Percentiles rank a stretch among this genome's conserved stretches.
These are phyloP conservation scores for Dendroctonus ponderosae DNA, from an alignment of 1,140 invertebrate species.

Conservation along the genomic window DNA sequence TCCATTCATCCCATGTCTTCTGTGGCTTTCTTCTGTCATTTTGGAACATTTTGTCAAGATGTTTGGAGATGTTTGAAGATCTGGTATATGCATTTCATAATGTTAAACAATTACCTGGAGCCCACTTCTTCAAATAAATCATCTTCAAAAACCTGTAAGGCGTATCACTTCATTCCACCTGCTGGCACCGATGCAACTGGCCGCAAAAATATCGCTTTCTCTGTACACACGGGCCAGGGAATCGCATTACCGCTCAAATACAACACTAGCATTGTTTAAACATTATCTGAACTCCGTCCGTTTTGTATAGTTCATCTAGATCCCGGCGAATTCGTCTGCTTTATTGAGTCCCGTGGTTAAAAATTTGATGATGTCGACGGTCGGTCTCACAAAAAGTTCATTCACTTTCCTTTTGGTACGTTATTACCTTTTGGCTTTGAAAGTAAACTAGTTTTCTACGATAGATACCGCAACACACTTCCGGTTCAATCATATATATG, in stretches of 20 bases:
- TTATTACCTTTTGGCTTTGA: conserved; percentile 21
- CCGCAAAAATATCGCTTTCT: conserved; percentile 38
- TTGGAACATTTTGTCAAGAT: conserved; percentile 62
- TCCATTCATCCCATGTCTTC: conserved; percentile 63
- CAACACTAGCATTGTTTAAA: conserved; percentile 35
- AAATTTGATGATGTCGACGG: conserved; percentile 44
- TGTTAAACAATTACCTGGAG: conserved; percentile 31
- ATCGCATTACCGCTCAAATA: conserved; percentile 36
- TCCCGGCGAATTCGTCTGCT: conserved; percentile 18
- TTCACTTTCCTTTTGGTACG: conserved; percentile 38
- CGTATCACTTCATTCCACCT: conserved; percentile 45
- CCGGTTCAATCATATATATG: no score
- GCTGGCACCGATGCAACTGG: conserved; percentile 43
- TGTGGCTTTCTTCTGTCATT: conserved; percentile 65
- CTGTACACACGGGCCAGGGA: conserved; percentile 30
- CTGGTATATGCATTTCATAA: conserved; percentile 49
- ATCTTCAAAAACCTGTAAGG: conserved; percentile 37
- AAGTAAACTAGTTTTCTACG: neutral
- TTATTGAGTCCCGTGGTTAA: conserved; percentile 35
- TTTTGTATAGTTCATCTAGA: conserved; percentile 29
- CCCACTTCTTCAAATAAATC: conserved; percentile 38
- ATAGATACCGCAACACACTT: neutral
- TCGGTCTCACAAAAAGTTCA: conserved; percentile 45
- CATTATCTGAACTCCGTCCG: conserved; percentile 33
- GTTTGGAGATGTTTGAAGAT: conserved; percentile 38